A percentile compares a stretch with the other conserved stretches of the same genome.
These are phyloP conservation scores for Acronicta alni DNA, from an alignment of 2,888 invertebrate species.

Conservation along the genomic window DNA sequence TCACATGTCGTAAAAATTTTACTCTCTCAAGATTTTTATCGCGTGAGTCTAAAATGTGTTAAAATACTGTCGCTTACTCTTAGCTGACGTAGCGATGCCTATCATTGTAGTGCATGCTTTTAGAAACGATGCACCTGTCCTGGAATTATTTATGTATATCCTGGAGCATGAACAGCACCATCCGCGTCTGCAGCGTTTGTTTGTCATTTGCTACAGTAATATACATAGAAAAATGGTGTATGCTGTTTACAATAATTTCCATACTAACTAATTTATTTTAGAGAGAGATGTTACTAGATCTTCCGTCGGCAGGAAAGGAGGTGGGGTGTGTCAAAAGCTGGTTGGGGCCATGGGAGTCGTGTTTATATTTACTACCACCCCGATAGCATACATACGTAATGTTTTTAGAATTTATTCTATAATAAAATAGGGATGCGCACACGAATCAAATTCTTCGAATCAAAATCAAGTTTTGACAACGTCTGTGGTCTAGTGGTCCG, in stretches of 20 bases:
- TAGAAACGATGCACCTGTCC: constrained; percentile 75
- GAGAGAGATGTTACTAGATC: too few relatives aligned
- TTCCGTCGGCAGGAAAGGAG: too few relatives aligned
- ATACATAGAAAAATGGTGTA: constrained; percentile 5
- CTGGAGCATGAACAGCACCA: constrained; percentile 63
- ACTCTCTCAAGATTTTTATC: constrained; percentile 74
- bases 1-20: constrained; percentile 76
- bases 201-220: constrained; percentile 57
- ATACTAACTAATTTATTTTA: too few relatives aligned
- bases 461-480: too few relatives aligned
- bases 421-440: too few relatives aligned
- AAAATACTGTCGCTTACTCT: constrained; percentile 64
- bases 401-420: constrained; percentile 2
- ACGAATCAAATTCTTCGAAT: too few relatives aligned
- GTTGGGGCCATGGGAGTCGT: too few relatives aligned
- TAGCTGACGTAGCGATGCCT: constrained; percentile 64
- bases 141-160: constrained; percentile 72
- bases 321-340: too few relatives aligned
- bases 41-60: constrained; percentile 69
- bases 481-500: too few relatives aligned
- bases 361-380: too few relatives aligned
- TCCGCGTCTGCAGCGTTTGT: constrained; percentile 61
- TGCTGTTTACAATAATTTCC: too few relatives aligned
- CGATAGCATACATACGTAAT: too few relatives aligned
- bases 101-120: constrained; percentile 72